Conservation (phyloP, 2,888 invertebrate species). For the Sericinus montela region DNA sequence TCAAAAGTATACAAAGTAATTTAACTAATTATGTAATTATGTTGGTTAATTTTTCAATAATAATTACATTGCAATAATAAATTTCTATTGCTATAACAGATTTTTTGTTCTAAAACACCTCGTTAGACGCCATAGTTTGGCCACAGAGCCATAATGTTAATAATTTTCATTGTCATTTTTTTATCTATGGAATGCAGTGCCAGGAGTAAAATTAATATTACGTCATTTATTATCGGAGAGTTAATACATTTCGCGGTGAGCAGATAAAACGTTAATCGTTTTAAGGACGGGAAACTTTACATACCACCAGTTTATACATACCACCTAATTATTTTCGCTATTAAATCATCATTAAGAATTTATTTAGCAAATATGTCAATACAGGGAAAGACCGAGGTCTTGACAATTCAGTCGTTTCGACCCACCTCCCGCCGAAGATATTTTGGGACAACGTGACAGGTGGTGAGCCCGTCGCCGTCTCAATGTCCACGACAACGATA, state of each 20-base stretch:
- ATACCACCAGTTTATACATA: background rate
- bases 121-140: background rate
- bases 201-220: conserved; percentile 2
- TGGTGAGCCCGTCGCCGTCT: too few species aligned
- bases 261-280: background rate
- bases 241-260: background rate
- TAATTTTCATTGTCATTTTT: conserved; percentile 20
- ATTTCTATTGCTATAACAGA: conserved; percentile 25
- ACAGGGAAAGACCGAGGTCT: too few species aligned
- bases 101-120: conserved; percentile 12
- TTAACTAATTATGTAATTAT: too few species aligned
- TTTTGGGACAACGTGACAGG: too few species aligned
- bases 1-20: too few species aligned
- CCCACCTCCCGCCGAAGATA: too few species aligned
- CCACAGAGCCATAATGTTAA: too few species aligned
- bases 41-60: conserved; percentile 47
- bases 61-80: conserved; percentile 30
- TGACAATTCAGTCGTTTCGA: too few species aligned
- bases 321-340: too few species aligned
- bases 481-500: too few species aligned
- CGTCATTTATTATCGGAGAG: background rate
- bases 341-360: too few species aligned
- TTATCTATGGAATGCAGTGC: conserved; percentile 64
- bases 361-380: too few species aligned
- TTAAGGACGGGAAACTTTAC: conserved; percentile 8